Conservation (phyloP, 2,797 vertebrate species). For the Setipinna tenuifilis region DNA sequence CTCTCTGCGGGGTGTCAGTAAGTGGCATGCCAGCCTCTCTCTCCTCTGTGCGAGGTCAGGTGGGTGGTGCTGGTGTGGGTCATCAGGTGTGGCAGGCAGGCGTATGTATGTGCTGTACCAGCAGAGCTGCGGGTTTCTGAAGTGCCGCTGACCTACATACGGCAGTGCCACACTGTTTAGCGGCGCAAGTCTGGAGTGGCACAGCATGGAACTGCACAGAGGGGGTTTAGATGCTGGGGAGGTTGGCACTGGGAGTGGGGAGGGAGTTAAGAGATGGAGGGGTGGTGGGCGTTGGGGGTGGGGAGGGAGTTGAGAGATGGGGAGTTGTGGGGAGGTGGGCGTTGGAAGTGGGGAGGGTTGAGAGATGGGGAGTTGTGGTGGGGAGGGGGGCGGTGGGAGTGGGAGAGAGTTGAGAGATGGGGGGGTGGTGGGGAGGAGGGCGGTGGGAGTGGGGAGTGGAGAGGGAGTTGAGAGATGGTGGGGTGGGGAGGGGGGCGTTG, state of each 20-base stretch:
- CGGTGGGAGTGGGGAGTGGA: not conserved
- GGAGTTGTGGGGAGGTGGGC: no score
- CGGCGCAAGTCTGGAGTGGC: not conserved
- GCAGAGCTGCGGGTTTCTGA: not conserved
- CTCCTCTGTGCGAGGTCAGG: no score
- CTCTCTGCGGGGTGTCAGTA: not conserved
- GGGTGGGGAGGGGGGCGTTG: not conserved
- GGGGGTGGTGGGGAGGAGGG: no score
- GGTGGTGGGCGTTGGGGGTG: not conserved
- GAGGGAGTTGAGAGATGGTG: not conserved
- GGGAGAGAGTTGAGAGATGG: no score
- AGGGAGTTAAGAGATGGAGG: not conserved
- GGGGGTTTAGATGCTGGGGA: not conserved
- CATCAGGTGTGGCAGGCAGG: not conserved
- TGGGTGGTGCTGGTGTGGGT: not conserved
- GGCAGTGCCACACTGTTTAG: not conserved
- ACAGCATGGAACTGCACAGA: not conserved
- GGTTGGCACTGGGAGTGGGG: not conserved
- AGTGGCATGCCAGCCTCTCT: no score
- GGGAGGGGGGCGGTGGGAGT: not conserved
- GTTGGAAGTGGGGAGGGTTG: not conserved
- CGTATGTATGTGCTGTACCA: no score
- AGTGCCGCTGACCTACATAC: constrained; percentile 11
- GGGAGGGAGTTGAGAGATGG: no score
- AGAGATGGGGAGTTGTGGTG: not conserved